phyloP scores from a whole-genome alignment of 2,888 invertebrate species.

The Hedychridium roseum region DNA sequence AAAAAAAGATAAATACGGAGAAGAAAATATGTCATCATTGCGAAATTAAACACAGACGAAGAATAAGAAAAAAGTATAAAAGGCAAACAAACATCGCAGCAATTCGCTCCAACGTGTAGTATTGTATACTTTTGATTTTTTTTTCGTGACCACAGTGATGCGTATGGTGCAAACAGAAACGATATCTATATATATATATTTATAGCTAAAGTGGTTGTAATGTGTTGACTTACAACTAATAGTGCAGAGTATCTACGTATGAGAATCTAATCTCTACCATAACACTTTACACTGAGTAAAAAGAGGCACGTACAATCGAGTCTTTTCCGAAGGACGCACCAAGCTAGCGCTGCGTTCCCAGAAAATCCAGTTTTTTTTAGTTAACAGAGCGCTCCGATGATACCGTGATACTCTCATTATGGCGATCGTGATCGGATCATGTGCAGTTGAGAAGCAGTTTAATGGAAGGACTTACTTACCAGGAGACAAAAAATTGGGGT shows the following conservation, averaged over 20 bases:
- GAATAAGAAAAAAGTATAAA: constrained; percentile 21
- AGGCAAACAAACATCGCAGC: background rate
- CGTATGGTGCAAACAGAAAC: too few relatives aligned
- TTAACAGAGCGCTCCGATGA: background rate
- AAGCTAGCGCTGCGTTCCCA: constrained; percentile 81
- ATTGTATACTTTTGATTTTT: background rate
- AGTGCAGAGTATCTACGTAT: constrained; percentile 41
- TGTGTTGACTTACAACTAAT: constrained; percentile 42
- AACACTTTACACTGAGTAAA: constrained; percentile 34
- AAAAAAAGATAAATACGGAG: constrained; percentile 17
- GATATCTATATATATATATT: too few relatives aligned
- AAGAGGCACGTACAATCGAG: constrained; percentile 82
- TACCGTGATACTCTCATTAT: too few relatives aligned
- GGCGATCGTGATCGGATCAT: too few relatives aligned
- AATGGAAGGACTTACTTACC: too few relatives aligned
- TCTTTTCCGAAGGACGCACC: constrained; percentile 91
- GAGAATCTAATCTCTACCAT: constrained; percentile 43
- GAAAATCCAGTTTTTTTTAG: constrained; percentile 34
- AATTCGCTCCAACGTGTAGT: background rate
- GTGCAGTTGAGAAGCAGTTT: too few relatives aligned
- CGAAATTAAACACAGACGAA: constrained; percentile 23
- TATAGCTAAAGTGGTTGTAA: too few relatives aligned
- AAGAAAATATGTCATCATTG: constrained; percentile 3
- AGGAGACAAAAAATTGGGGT: constrained; percentile 71
- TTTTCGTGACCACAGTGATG: too few relatives aligned